Percentiles rank a stretch among this genome's conserved stretches.
Evolutionary conservation across 30 jellyfish, hydroid and myxozoan species (phyloP).

Genomic region (Pelagia noctiluca): DNA sequence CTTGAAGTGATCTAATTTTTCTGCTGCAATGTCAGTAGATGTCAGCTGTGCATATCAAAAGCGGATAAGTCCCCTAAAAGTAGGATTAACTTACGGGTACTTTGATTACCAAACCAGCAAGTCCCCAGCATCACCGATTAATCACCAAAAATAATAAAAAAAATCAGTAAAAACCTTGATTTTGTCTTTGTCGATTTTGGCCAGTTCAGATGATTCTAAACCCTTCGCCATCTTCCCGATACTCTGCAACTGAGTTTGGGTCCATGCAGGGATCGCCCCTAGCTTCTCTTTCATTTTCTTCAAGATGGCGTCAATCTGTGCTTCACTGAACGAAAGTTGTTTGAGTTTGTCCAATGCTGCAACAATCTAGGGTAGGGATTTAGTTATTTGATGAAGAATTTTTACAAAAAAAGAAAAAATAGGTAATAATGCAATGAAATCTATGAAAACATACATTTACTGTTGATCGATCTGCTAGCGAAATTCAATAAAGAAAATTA

Average conservation of each 20-base stretch:
- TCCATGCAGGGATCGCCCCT: constrained; percentile 68
- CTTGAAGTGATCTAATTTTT: too few species aligned
- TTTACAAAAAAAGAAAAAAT: background rate
- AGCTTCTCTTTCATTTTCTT: constrained; percentile 56
- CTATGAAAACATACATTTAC: background rate
- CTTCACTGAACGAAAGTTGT: constrained; percentile 41
- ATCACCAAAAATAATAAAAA: background rate
- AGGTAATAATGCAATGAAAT: background rate
- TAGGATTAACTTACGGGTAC: too few species aligned
- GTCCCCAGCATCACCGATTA: background rate
- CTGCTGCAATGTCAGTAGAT: too few species aligned
- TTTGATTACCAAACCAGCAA: too few species aligned
- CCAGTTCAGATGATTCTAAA: constrained; percentile 61
- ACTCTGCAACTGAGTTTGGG: constrained; percentile 31
- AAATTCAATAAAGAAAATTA: background rate
- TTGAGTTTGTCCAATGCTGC: constrained; percentile 59
- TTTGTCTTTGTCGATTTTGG: constrained; percentile 65
- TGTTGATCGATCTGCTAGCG: background rate
- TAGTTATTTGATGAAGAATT: background rate
- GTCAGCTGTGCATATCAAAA: too few species aligned
- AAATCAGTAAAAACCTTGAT: constrained; percentile 48
- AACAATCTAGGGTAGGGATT: constrained; percentile 15
- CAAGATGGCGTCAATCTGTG: constrained; percentile 55
- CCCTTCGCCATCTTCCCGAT: constrained; percentile 62
- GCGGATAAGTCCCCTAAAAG: too few species aligned